Evolutionary conservation across 2,888 invertebrate species (phyloP).

Genomic region (Chirona hameri): DNA sequence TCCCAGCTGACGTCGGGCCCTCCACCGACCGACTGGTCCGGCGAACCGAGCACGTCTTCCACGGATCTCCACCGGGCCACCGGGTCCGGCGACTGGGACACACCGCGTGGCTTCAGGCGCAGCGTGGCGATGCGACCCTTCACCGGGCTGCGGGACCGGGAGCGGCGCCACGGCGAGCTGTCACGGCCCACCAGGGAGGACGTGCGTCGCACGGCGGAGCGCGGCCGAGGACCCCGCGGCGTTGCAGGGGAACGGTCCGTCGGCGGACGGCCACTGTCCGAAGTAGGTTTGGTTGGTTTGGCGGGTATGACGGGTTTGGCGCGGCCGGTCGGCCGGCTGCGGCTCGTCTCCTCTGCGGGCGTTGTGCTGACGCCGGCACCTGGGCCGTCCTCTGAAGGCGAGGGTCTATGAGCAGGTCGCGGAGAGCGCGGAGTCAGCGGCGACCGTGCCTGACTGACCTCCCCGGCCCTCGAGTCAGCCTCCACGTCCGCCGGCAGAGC

Average conservation of each 20-base stretch:
- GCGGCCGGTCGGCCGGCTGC: neutral
- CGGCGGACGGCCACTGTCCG: neutral
- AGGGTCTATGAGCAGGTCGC: no score
- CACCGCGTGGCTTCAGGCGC: neutral
- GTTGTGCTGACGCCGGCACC: no score
- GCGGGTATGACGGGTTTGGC: neutral
- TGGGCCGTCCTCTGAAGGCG: no score
- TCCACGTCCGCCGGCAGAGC: neutral
- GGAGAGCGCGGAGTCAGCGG: no score
- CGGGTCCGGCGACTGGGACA: slow-evolving; percentile 5
- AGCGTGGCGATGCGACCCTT: neutral
- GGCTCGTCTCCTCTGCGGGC: neutral
- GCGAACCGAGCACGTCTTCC: neutral
- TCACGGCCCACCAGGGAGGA: neutral
- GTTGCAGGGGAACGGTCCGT: neutral
- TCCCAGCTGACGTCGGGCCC: neutral
- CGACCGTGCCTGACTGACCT: no score
- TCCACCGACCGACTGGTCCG: neutral
- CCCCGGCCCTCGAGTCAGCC: neutral
- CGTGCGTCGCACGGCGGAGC: neutral
- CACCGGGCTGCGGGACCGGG: slow-evolving; percentile 1
- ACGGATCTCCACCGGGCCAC: neutral
- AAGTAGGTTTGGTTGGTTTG: no score
- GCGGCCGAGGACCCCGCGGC: neutral
- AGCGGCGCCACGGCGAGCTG: neutral